phyloP scores from a whole-genome alignment of 2,888 invertebrate genomes.

The Taenaris catops region DNA sequence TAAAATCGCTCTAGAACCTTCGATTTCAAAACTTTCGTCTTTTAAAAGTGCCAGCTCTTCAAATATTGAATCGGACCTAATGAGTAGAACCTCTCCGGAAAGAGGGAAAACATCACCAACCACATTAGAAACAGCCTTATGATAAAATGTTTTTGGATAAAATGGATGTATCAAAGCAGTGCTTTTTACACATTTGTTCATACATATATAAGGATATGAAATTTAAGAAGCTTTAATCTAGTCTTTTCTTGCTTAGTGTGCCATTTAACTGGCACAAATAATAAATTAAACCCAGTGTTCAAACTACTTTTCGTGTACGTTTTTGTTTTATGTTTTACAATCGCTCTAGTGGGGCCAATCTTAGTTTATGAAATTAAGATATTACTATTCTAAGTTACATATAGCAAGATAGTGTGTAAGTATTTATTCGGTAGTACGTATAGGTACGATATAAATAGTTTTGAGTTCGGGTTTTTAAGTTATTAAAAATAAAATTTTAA shows the following conservation, averaged over 20 bases:
- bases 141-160: conserved; percentile 38
- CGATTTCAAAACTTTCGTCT: conserved; percentile 59
- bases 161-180: conserved; percentile 39
- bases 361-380: conserved; percentile 46
- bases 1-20: conserved; percentile 51
- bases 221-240: conserved; percentile 77
- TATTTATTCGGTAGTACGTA: conserved; percentile 73
- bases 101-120: conserved; percentile 65
- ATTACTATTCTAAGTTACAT: conserved; percentile 38
- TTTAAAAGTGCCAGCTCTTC: conserved; percentile 51
- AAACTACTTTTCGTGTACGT: conserved; percentile 31
- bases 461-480: conserved; percentile 73
- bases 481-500: conserved; percentile 71
- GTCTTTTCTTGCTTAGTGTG: conserved; percentile 68
- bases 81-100: conserved; percentile 55
- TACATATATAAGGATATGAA: conserved; percentile 52
- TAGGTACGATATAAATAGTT: conserved; percentile 55
- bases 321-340: conserved; percentile 34
- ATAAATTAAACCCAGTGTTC: conserved; percentile 48
- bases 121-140: conserved; percentile 83
- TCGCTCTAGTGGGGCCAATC: conserved; percentile 68
- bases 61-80: conserved; percentile 29
- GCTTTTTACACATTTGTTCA: conserved; percentile 39
- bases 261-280: conserved; percentile 53
- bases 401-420: conserved; percentile 62